phyloP scores from a whole-genome alignment of 2,797 vertebrate species.

The Sparidentex hasta region DNA sequence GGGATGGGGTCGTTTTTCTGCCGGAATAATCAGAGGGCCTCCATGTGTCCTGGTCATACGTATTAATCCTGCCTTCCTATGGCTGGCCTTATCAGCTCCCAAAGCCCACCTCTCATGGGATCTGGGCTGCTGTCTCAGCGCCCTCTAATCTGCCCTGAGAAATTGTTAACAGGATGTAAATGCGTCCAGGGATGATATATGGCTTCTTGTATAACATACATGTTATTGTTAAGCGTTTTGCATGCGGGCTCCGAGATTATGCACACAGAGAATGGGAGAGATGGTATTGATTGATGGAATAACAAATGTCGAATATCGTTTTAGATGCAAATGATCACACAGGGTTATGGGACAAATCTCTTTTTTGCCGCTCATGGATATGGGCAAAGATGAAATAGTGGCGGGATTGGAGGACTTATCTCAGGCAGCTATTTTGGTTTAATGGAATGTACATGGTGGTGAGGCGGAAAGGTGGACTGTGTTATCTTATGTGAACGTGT shows the following conservation, averaged over 20 bases:
- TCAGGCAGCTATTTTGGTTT: constrained; percentile 72
- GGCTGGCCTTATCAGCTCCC: constrained; percentile 88
- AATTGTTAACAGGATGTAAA: constrained; percentile 91
- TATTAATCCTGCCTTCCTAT: constrained; percentile 88
- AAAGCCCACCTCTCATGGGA: constrained; percentile 88
- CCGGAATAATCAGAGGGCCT: constrained; percentile 86
- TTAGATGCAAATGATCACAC: constrained; percentile 88
- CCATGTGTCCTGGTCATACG: constrained; percentile 86
- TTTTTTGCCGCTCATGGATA: constrained; percentile 66
- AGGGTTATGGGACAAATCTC: constrained; percentile 68
- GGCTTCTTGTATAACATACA: constrained; percentile 87
- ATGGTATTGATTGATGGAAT: constrained; percentile 88
- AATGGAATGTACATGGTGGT: constrained; percentile 65
- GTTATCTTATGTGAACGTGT: constrained; percentile 14
- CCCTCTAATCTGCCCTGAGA: constrained; percentile 87
- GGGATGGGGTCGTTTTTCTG: constrained; percentile 85
- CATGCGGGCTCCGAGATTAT: constrained; percentile 85
- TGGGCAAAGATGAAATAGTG: constrained; percentile 72
- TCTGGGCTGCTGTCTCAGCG: constrained; percentile 82
- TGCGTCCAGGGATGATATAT: constrained; percentile 87
- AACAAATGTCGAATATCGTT: constrained; percentile 87
- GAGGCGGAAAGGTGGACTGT: constrained; percentile 36
- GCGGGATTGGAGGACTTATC: constrained; percentile 76
- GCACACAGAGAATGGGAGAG: constrained; percentile 76
- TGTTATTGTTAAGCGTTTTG: constrained; percentile 87